phyloP scores from a whole-genome alignment of 2,888 invertebrate genomes.

The Mechanitis mazaeus region DNA sequence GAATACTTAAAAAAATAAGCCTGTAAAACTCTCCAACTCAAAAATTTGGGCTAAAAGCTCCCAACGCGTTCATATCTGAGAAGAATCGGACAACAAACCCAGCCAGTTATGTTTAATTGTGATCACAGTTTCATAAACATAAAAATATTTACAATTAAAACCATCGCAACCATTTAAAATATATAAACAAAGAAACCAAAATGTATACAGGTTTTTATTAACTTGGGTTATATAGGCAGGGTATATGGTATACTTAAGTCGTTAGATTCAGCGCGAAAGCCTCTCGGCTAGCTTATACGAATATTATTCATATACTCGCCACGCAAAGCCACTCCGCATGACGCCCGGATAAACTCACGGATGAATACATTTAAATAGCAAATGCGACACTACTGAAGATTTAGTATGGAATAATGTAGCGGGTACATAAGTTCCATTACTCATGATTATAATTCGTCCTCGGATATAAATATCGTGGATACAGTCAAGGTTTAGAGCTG shows the following conservation, averaged over 20 bases:
- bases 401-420: conserved; percentile 69
- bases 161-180: too few species aligned
- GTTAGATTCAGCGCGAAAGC: conserved; percentile 12
- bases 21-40: too few species aligned
- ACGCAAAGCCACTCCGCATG: conserved; percentile 66
- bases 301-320: conserved; percentile 66
- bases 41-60: too few species aligned
- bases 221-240: neutral
- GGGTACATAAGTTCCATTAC: conserved; percentile 69
- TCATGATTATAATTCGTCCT: conserved; percentile 65
- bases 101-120: too few species aligned
- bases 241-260: neutral
- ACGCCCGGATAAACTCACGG: conserved; percentile 68
- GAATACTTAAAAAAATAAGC: too few species aligned
- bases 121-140: too few species aligned
- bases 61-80: too few species aligned
- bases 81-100: too few species aligned
- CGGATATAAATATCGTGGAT: conserved; percentile 65
- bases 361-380: conserved; percentile 77
- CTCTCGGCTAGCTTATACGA: conserved; percentile 47
- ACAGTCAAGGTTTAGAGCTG: conserved; percentile 65
- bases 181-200: neutral
- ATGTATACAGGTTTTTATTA: neutral
- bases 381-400: conserved; percentile 69
- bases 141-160: too few species aligned